phyloP scores from a whole-genome alignment of 2,797 vertebrate species.

The Ctenosaura bakeri region DNA sequence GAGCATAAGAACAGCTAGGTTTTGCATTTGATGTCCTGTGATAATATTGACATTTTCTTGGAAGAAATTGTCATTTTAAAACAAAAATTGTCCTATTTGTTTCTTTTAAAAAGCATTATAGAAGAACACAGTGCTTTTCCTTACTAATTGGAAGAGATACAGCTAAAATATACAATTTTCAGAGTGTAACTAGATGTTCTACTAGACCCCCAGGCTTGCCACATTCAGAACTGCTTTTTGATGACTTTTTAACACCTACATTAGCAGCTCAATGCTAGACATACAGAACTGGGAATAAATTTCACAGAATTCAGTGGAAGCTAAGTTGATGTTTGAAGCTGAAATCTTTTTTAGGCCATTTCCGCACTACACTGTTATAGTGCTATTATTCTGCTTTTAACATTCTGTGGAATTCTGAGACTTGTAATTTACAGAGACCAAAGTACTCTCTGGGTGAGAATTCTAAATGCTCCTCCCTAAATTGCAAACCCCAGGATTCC shows the following conservation, averaged over 20 bases:
- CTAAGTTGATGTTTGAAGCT: background rate
- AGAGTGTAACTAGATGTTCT: background rate
- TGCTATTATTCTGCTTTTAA: too few relatives aligned
- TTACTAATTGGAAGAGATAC: background rate
- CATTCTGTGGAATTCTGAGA: too few relatives aligned
- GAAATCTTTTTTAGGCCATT: background rate
- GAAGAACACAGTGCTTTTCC: background rate
- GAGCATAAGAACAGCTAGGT: background rate
- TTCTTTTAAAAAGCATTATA: background rate
- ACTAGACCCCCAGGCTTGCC: background rate
- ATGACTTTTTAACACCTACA: background rate
- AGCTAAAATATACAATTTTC: background rate
- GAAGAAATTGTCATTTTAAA: background rate
- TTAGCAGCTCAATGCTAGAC: background rate
- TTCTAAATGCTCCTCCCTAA: too few relatives aligned
- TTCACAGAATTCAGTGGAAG: background rate
- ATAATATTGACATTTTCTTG: conserved; percentile 3
- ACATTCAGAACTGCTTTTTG: background rate
- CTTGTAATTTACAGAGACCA: too few relatives aligned
- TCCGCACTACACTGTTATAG: too few relatives aligned
- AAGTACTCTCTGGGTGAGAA: too few relatives aligned
- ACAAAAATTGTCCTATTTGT: background rate
- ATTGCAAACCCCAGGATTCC: too few relatives aligned
- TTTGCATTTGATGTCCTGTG: background rate
- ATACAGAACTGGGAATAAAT: background rate